phyloP scores from a whole-genome alignment of 2,113 vertebrate species.

The Ptilorrhoa leucosticta region DNA sequence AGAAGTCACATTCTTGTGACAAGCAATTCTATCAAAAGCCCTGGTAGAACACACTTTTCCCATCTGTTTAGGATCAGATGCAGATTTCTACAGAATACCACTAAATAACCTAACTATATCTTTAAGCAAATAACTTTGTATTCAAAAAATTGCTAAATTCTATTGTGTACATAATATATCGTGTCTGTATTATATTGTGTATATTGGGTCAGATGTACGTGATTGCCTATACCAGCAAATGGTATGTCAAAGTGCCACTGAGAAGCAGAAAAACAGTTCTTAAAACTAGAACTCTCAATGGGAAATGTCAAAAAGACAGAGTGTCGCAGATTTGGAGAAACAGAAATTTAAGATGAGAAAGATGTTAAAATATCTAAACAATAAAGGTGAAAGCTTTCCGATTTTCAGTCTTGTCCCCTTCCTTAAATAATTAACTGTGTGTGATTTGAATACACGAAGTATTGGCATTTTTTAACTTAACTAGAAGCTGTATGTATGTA shows the following conservation, averaged over 20 bases:
- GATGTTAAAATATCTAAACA: not conserved
- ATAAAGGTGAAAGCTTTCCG: not conserved
- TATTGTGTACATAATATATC: not conserved
- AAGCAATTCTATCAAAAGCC: constrained; percentile 15
- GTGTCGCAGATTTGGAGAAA: not conserved
- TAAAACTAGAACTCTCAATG: not conserved
- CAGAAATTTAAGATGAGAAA: not conserved
- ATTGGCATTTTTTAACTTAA: not conserved
- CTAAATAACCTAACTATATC: not conserved
- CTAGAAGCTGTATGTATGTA: not conserved
- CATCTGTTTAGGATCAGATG: not conserved
- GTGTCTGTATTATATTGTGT: not conserved
- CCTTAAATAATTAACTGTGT: not conserved
- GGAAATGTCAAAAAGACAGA: not conserved
- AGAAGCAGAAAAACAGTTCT: not conserved
- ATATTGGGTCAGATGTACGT: not conserved
- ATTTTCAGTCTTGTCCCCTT: not conserved
- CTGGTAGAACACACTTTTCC: not conserved
- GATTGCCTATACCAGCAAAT: not conserved
- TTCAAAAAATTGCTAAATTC: not conserved
- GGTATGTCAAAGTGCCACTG: not conserved
- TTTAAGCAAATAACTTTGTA: not conserved
- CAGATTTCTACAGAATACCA: not conserved
- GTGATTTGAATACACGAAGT: not conserved
- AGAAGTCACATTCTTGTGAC: not conserved